Percentiles rank a stretch among this genome's conserved stretches.
Evolutionary conservation across 2,113 vertebrate genomes (phyloP).

Genomic region (Alosa alosa): DNA sequence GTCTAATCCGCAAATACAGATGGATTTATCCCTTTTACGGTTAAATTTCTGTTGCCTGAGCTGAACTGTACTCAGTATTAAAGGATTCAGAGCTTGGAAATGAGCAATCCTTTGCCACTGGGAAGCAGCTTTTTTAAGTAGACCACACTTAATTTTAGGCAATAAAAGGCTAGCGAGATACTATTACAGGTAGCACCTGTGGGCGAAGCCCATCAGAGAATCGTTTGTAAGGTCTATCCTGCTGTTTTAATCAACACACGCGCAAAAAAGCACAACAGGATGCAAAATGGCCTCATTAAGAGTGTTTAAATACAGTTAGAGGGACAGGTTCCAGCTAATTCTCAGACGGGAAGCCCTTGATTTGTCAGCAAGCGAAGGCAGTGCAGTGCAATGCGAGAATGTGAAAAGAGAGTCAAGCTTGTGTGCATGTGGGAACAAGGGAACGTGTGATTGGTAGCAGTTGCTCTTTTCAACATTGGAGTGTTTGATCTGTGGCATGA

Average conservation of each 20-base stretch:
- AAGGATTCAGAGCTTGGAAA: background rate
- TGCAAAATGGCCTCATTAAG: background rate
- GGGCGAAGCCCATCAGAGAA: background rate
- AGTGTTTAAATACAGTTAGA: background rate
- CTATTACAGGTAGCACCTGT: background rate
- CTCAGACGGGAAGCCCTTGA: background rate
- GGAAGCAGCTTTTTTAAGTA: background rate
- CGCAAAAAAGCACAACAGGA: background rate
- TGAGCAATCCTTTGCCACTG: background rate
- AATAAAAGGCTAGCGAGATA: background rate
- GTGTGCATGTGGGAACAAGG: background rate
- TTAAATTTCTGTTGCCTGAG: background rate
- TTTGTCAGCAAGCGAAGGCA: background rate
- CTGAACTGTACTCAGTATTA: slow-evolving; percentile 10
- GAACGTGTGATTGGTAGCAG: background rate
- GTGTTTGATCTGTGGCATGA: background rate
- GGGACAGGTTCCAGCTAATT: background rate
- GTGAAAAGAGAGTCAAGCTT: background rate
- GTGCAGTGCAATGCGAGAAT: no score
- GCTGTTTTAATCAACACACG: background rate
- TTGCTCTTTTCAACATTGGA: background rate
- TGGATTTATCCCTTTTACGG: slow-evolving; percentile 2
- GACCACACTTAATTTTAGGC: background rate
- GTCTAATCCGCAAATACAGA: background rate
- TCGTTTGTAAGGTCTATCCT: background rate